phyloP scores from a whole-genome alignment of 2,797 vertebrate species.

The Aphelocoma californica region DNA sequence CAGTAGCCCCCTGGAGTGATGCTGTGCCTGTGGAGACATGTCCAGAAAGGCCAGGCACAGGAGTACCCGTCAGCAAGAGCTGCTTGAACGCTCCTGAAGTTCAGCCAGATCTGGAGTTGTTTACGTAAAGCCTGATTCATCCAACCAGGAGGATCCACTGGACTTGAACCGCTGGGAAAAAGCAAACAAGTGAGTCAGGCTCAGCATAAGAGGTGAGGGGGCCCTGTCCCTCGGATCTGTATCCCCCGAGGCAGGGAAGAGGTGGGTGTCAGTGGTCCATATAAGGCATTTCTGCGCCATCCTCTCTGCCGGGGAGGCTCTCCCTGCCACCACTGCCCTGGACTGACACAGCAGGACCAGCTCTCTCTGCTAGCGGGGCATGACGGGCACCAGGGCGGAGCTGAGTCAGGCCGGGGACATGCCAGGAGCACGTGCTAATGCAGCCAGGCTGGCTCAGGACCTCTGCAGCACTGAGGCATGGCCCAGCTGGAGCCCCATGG shows the following conservation, averaged over 20 bases:
- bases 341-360: neutral
- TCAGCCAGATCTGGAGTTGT: neutral
- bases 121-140: slow-evolving; percentile 55
- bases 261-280: neutral
- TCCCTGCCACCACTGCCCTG: neutral
- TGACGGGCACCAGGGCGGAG: neutral
- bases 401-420: neutral
- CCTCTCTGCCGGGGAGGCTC: neutral
- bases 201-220: neutral
- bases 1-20: neutral
- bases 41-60: neutral
- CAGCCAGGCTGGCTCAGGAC: neutral
- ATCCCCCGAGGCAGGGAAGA: neutral
- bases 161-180: neutral
- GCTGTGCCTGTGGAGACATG: neutral
- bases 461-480: neutral
- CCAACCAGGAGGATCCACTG: neutral
- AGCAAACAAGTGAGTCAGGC: slow-evolving; percentile 62
- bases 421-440: neutral
- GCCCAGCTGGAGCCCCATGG: neutral
- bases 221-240: neutral
- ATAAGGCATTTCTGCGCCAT: neutral
- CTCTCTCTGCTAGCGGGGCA: neutral
- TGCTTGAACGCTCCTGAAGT: slow-evolving; percentile 11
- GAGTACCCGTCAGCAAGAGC: neutral